A percentile compares a stretch with the other conserved stretches of the same genome.
These are phyloP conservation scores for Aphidius ervi DNA, from an alignment of 1,140 invertebrate species.

Conservation along the genomic window DNA sequence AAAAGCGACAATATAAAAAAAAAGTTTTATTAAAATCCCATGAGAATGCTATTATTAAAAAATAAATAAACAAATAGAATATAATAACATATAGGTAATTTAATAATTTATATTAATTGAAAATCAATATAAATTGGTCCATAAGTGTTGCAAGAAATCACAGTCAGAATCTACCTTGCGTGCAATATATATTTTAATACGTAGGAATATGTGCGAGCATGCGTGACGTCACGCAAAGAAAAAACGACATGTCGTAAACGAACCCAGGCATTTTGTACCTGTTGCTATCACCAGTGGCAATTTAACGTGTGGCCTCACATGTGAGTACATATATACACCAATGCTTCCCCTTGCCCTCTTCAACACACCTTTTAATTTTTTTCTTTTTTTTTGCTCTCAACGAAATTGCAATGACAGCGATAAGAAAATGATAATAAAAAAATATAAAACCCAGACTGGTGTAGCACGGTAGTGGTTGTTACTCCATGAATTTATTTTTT, in stretches of 20 bases:
- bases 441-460: conserved; percentile 1
- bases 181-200: conserved; percentile 11
- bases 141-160: too few species aligned
- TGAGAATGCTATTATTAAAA: too few species aligned
- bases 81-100: too few species aligned
- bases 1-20: too few species aligned
- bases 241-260: conserved; percentile 3
- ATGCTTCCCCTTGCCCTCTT: neutral
- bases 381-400: neutral
- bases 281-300: neutral
- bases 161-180: conserved; percentile 9
- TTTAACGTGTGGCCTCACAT: neutral
- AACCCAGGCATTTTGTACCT: conserved; percentile 10
- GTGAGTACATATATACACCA: conserved; percentile 1
- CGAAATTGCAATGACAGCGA: neutral
- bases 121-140: too few species aligned
- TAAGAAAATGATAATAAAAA: conserved; percentile 12
- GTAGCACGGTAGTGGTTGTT: conserved; percentile 24
- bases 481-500: too few species aligned
- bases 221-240: conserved; percentile 19
- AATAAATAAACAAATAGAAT: too few species aligned
- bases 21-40: too few species aligned
- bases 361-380: neutral
- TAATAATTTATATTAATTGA: too few species aligned
- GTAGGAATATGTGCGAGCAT: conserved; percentile 6